Evolutionary conservation across 2,888 invertebrate species (phyloP), one percentile per base, ranked within the genome.

Genomic region (Acronicta psi): DNA sequence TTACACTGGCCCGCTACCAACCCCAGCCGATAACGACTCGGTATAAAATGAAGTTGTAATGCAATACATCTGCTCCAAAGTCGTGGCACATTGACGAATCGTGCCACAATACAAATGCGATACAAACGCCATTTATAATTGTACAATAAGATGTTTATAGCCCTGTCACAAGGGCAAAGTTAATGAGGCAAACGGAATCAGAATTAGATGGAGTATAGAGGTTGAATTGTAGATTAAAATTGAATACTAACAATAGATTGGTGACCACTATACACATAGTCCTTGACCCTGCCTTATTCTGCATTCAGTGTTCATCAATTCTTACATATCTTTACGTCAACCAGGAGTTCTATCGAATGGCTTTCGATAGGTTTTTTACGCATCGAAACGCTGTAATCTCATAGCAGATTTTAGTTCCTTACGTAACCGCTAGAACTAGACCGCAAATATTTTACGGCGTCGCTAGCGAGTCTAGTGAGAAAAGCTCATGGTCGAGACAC

Each of bases 31-130:
- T 89, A 87, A 87, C 89, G 83, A 86, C 85, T 86, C 85, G 78
- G 62, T 88, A 86, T 86, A 90, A 88, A 92, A 92, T 90, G 87
- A 90, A 92, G 85, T 89, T 85, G 91, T 92, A 92, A 92, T 89
- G 84, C 85, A 86, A 89, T 93, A 93, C 94, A 93, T 94, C 93
- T 94, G 93, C 84, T 88, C 85, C 87, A 85, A 84, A 82, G 84
- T 83, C 61, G 84, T 87, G 89, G 90, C 91, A 92, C 85, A 82
- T 82, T 91, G 91, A 91, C 90, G 83, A 87, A 92, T 92, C 85
- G 86, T 87, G 34, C 46, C 46, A 71, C 72, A 43, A 80, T 72
- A 73, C 84, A 81, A 85, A 82, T 79, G 82, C 85, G 77, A 78
- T 69, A 72, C 85, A 81, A 86, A 83, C 77, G 83, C 86, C 79